A percentile compares a stretch with the other conserved stretches of the same genome.
Evolutionary conservation across 2,888 invertebrate species (phyloP).

Genomic region (Tricholauxania praeusta): DNA sequence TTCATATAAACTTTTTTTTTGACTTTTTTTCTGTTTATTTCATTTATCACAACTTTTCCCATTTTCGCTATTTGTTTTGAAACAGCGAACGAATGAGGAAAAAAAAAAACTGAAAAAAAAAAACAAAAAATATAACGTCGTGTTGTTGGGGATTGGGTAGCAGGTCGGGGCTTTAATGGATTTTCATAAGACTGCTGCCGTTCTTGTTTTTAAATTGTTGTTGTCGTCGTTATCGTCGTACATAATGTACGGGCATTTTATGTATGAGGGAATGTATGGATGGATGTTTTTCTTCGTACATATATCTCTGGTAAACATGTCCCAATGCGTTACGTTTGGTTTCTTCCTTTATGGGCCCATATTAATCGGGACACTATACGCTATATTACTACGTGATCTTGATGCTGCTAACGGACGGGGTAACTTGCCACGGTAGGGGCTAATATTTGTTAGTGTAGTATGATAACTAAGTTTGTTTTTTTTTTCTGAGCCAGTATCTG

Average conservation of each 20-base stretch:
- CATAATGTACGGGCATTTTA: slow-evolving; percentile 6
- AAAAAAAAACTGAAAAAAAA: not conserved
- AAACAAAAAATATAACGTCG: not conserved
- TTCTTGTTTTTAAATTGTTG: not conserved
- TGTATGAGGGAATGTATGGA: not conserved
- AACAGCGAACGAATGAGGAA: not conserved
- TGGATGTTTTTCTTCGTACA: no score
- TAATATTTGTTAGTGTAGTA: not conserved
- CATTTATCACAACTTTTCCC: slow-evolving; percentile 9
- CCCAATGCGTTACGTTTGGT: slow-evolving; percentile 1
- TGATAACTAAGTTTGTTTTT: not conserved
- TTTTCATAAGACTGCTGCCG: not conserved
- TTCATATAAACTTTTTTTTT: not conserved
- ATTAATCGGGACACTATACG: not conserved
- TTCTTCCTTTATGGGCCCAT: no score
- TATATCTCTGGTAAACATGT: slow-evolving; percentile 14
- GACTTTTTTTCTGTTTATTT: slow-evolving; percentile 15
- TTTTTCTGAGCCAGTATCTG: not conserved
- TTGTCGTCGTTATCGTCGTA: not conserved
- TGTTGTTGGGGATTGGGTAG: not conserved
- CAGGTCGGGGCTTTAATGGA: slow-evolving; percentile 11
- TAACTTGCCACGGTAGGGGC: not conserved
- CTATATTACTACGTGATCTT: not conserved
- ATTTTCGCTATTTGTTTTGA: slow-evolving; percentile 21
- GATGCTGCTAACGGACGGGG: no score